Conservation (phyloP, 2,797 vertebrate species). For the Crypturellus tataupa region DNA sequence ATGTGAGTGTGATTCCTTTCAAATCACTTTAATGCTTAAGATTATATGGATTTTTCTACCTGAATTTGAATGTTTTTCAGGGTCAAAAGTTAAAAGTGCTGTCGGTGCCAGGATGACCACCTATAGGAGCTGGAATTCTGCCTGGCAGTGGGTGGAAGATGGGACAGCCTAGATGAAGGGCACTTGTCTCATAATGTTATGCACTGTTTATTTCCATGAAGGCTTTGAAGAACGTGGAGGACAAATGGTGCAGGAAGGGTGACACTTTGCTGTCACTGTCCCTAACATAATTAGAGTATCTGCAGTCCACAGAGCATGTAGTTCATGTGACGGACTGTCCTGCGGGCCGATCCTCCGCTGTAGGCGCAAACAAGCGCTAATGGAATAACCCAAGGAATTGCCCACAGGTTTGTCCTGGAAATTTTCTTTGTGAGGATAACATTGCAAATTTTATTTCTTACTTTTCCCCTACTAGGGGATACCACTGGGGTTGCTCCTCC, state of each 20-base stretch:
- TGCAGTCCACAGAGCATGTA: conserved; percentile 30
- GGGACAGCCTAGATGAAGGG: neutral
- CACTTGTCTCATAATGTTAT: neutral
- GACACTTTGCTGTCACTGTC: conserved; percentile 33
- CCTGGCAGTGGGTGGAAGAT: neutral
- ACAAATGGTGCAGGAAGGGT: neutral
- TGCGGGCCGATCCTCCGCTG: conserved; percentile 35
- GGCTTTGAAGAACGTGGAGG: conserved; percentile 15
- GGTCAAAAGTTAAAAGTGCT: neutral
- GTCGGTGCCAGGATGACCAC: neutral
- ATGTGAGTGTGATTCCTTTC: neutral
- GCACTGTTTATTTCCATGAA: conserved; percentile 33
- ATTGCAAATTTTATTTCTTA: neutral
- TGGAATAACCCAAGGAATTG: conserved; percentile 14
- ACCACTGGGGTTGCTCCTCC: neutral
- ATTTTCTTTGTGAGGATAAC: accelerated
- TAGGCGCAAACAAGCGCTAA: conserved; percentile 40
- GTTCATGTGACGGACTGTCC: conserved; percentile 50
- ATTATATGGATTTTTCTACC: neutral
- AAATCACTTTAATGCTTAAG: neutral
- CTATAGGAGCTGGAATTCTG: neutral
- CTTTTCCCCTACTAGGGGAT: accelerated
- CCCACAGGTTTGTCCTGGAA: conserved; percentile 23
- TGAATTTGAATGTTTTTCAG: neutral
- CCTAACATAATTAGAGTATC: conserved; percentile 47